A percentile compares a stretch with the other conserved stretches of the same genome.
Evolutionary conservation across 2,113 vertebrate genomes (phyloP).

Genomic region (Calcarius ornatus): DNA sequence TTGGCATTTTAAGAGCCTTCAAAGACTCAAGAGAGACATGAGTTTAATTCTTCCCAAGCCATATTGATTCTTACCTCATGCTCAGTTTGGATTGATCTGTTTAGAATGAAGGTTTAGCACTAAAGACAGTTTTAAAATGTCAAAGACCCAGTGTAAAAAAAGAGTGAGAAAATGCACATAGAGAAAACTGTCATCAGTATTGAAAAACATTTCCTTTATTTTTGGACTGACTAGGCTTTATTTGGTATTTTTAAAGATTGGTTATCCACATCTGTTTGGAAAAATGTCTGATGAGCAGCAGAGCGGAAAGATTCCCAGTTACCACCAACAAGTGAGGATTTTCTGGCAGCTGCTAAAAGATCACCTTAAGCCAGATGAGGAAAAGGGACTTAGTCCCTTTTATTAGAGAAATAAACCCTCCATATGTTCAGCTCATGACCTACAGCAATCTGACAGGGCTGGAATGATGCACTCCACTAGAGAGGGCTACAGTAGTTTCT

Average conservation of each 20-base stretch:
- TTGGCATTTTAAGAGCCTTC: slow-evolving; percentile 11
- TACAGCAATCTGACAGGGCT: not conserved
- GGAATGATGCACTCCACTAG: not conserved
- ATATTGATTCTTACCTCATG: slow-evolving; percentile 29
- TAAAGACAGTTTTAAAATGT: slow-evolving; percentile 50
- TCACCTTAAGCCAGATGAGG: slow-evolving; percentile 9
- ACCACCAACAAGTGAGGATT: not conserved
- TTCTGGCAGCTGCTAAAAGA: slow-evolving; percentile 29
- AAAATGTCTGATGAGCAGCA: not conserved
- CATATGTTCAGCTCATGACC: not conserved
- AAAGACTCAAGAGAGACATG: slow-evolving; percentile 2
- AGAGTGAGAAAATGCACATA: not conserved
- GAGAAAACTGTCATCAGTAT: not conserved
- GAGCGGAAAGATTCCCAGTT: not conserved
- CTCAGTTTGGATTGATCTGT: slow-evolving; percentile 48
- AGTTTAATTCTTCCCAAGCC: slow-evolving; percentile 23
- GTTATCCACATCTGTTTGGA: not conserved
- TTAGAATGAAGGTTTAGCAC: slow-evolving; percentile 36
- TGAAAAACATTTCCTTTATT: not conserved
- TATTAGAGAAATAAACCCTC: slow-evolving; percentile 21
- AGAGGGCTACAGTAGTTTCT: not conserved
- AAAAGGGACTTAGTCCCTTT: not conserved
- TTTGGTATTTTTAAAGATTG: not conserved
- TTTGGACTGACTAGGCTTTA: not conserved
- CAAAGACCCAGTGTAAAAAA: not conserved